phyloP scores from a whole-genome alignment of 2,888 invertebrate species.

The Lithophane semibrunnea region DNA sequence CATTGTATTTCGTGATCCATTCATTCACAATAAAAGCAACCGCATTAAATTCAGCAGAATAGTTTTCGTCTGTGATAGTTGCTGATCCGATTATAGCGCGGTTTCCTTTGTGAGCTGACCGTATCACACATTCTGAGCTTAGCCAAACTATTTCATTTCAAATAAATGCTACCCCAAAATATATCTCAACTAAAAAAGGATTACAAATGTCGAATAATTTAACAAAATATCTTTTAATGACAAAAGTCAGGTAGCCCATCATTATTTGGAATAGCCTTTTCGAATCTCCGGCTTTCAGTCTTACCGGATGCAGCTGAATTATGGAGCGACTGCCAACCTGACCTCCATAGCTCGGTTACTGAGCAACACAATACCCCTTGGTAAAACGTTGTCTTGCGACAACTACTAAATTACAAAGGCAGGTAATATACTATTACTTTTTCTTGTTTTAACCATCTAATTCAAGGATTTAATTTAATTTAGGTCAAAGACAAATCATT shows the following conservation, averaged over 20 bases:
- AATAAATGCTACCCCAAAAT: background rate
- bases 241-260: background rate
- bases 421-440: background rate
- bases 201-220: background rate
- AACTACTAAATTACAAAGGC: background rate
- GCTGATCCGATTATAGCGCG: conserved; percentile 52
- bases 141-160: conserved; percentile 2
- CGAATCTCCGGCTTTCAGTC: too few species aligned
- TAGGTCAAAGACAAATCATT: too few species aligned
- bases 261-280: background rate
- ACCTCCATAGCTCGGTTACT: background rate
- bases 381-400: background rate
- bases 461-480: too few species aligned
- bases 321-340: too few species aligned
- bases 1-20: conserved; percentile 9
- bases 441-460: background rate
- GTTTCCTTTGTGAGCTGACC: conserved; percentile 41
- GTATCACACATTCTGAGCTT: background rate
- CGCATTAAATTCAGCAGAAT: conserved; percentile 27
- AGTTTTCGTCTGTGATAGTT: conserved; percentile 8
- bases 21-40: conserved; percentile 15
- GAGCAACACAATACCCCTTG: background rate
- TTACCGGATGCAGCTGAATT: background rate
- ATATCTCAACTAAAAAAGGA: conserved; percentile 3
- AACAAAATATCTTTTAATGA: background rate